Evolutionary conservation across 2,888 invertebrate genomes (phyloP), one percentile per base, ranked within the genome.

Genomic region (Eilema depressum): DNA sequence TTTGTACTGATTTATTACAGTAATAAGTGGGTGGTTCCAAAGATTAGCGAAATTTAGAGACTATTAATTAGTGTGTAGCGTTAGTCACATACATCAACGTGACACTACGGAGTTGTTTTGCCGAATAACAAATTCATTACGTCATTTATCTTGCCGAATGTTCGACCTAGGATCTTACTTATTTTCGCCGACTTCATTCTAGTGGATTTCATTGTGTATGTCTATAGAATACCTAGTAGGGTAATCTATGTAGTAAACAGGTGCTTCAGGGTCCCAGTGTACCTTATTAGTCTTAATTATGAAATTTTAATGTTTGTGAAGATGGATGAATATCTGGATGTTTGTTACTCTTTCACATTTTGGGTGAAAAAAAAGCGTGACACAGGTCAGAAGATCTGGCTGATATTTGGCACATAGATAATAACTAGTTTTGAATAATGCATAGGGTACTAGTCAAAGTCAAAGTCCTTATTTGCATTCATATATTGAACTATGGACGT

Each of bases 1-100:
- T 47, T 65, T 17, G 17, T 14, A 28, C 47, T 65, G 56, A 66
- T 66, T 66, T 70, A 66, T 65, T 57, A 28, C 23, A 47, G 26
- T 20, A 23, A 33, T 65, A 59, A 23, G 57, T 25, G 26, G 26
- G 20, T 57, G 12, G 57, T 26, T 56, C 2, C 62, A 25, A 56
- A 68, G 53, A 57, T 33, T 4, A 53, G 20, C 11, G 26, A 33
- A 57, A 57, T 4, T 11, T 57, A 57, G 11, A 28, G 4, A 30
- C 4, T 33, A 57, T 33, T 33, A 66, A 57, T 33, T 57, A 25
- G 25, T 30, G 14, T 10, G 25, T 37, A 37, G 56, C 65, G 30
- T 33, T 30, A 30, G 23, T 17, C 23, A 17, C 14, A 65, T 65
- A 65, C 28, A 25, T 66, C 47, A 28, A 28, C 28, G 20, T 47